Evolutionary conservation across 2,113 vertebrate species (phyloP), one percentile per base, ranked within the genome.

Genomic region (Salvelinus fontinalis): DNA sequence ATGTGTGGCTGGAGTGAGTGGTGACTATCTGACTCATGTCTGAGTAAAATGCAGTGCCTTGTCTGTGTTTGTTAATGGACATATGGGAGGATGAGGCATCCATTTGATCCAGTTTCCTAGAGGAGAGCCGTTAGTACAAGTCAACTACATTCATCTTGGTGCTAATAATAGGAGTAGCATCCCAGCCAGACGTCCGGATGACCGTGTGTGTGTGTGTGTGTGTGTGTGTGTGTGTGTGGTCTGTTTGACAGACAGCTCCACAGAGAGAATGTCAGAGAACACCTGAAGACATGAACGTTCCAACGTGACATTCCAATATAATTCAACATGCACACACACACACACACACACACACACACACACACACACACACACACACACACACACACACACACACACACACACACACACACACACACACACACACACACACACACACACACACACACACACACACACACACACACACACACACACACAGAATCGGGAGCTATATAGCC

Each of bases 231-330:
- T 51, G 48, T 60, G 20, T 60, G 18, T 18, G 16, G 20, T 18
- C 75, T 79, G 31, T 83, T 34, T 91, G 87, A 92, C 88, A 87
- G 85, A 80, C 88, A 91, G 83, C 81, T 89, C 81, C 80, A 77
- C 82, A 18, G 82, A 83, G 87, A 88, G 86, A 89, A 91, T 92
- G 87, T 90, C 89, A 93, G 85, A 80, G 77, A 79, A 81, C 86
- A 92, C 87, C 91, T 88, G 87, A 87, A 90, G 85, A 83, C 74
- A 88, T 34, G 75, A 71, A 60, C 80, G 85, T 83, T 86, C 80
- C 85, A 86, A 87, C 88, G 87, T 87, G 77, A 80, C 81, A 76
- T 82, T 85, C 80, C 14, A 78, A 85, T 80, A 86, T 88, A 88
- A 86, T 89, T 87, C 80, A 88, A 89, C 34, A 34, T 76, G 82